These are phyloP conservation scores for Ia io DNA, from an alignment of 2,113 vertebrate genomes.

Conservation along the genomic window DNA sequence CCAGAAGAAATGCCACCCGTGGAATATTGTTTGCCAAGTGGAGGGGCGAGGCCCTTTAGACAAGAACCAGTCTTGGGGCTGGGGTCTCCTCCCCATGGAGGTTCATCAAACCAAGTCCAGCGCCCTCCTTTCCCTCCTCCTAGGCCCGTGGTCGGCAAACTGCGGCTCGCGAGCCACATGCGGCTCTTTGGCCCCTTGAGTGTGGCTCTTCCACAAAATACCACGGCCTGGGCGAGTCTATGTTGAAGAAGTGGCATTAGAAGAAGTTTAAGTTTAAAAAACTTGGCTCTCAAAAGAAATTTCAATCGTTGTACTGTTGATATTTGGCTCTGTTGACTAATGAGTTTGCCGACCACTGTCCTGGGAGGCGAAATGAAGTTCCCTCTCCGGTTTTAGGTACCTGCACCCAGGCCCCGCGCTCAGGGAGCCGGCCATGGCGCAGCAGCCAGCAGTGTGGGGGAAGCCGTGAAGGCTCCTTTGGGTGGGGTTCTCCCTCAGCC, in stretches of 20 bases:
- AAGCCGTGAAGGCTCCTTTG: neutral
- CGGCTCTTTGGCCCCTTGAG: too few species aligned
- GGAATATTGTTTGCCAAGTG: rapidly evolving
- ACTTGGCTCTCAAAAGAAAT: too few species aligned
- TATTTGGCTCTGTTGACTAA: too few species aligned
- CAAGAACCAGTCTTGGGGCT: neutral
- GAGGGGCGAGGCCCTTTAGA: rapidly evolving
- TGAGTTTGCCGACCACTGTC: too few species aligned
- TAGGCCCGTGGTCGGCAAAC: neutral
- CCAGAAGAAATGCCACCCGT: neutral
- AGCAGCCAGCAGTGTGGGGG: too few species aligned
- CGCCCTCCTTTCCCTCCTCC: neutral
- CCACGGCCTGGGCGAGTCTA: too few species aligned
- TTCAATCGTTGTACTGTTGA: too few species aligned
- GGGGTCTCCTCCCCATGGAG: too few species aligned
- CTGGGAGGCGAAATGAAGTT: neutral
- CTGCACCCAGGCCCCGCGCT: neutral
- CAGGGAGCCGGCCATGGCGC: neutral
- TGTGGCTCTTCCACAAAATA: too few species aligned
- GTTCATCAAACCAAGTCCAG: neutral
- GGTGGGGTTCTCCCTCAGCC: neutral
- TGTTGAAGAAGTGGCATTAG: too few species aligned
- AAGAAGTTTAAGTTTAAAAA: too few species aligned
- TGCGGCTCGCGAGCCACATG: too few species aligned
- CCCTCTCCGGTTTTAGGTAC: neutral